Percentiles rank a stretch among this genome's conserved stretches.
Conservation (phyloP, 2,113 vertebrate genomes). For the Danio rerio region DNA sequence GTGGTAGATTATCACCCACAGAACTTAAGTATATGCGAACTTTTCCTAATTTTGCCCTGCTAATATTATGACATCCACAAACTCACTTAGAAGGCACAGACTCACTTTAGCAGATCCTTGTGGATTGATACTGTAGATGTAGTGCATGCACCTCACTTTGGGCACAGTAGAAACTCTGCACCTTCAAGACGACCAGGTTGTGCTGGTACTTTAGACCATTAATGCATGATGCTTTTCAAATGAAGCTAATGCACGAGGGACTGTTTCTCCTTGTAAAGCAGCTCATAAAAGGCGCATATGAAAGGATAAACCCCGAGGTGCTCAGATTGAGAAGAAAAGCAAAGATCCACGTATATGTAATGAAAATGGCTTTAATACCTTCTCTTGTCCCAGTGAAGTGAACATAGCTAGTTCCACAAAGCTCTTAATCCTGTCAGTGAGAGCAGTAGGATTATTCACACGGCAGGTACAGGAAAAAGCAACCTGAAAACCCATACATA, state of each 20-base stretch:
- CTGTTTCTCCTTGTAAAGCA: conserved; percentile 60
- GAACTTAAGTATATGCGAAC: no score
- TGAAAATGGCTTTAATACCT: conserved; percentile 63
- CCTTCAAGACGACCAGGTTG: conserved; percentile 10
- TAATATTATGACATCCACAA: neutral
- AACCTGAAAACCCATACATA: conserved; percentile 41
- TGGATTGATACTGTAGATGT: neutral
- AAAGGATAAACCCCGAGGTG: conserved; percentile 54
- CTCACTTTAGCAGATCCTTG: neutral
- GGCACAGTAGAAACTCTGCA: neutral
- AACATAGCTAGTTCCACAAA: conserved; percentile 72
- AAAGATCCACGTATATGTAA: conserved; percentile 57
- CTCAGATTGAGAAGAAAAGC: conserved; percentile 47
- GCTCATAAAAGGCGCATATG: conserved; percentile 40
- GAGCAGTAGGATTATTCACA: conserved; percentile 72
- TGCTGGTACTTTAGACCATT: conserved; percentile 9
- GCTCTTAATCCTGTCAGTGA: conserved; percentile 77
- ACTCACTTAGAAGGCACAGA: neutral
- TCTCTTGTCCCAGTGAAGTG: conserved; percentile 71
- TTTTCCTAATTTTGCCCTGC: neutral
- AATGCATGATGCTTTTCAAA: conserved; percentile 45
- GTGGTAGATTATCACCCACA: no score
- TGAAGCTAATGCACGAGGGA: conserved; percentile 52
- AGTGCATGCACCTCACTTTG: neutral
- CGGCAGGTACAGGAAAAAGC: conserved; percentile 68